Evolutionary conservation across 2,113 vertebrate genomes (phyloP).

Genomic region (Pogonocichla stellata): DNA sequence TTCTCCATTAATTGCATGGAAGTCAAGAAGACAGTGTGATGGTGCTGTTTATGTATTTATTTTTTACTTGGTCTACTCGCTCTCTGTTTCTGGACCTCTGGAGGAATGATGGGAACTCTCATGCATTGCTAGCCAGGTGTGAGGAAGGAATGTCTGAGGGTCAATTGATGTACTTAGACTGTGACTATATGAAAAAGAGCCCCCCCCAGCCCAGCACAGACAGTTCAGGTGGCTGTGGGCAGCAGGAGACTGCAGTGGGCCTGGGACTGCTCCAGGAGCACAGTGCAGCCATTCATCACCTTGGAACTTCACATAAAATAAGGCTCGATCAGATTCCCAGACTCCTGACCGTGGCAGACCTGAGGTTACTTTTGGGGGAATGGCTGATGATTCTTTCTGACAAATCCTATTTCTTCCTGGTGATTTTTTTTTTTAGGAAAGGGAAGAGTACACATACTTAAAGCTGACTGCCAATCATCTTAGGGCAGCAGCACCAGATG

Average conservation of each 20-base stretch:
- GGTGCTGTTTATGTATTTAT: neutral
- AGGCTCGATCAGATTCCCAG: neutral
- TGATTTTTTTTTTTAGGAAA: neutral
- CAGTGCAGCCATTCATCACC: neutral
- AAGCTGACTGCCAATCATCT: neutral
- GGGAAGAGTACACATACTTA: neutral
- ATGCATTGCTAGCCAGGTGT: neutral
- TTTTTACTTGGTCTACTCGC: neutral
- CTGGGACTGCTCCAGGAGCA: rapidly evolving
- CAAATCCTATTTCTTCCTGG: neutral
- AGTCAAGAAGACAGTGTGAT: neutral
- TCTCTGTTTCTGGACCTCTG: neutral
- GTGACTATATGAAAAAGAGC: neutral
- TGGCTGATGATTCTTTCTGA: neutral
- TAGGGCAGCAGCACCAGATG: neutral
- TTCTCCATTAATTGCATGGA: neutral
- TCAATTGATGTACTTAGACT: neutral
- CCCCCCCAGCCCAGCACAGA: neutral
- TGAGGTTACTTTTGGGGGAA: neutral
- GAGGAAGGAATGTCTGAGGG: neutral
- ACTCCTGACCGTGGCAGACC: neutral
- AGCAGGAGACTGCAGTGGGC: neutral
- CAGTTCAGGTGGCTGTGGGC: neutral
- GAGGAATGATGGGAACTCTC: neutral
- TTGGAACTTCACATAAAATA: neutral